Base-by-base conservation (phyloP, 1,140 invertebrate species). In the Drosophila tsacasi region DNA sequence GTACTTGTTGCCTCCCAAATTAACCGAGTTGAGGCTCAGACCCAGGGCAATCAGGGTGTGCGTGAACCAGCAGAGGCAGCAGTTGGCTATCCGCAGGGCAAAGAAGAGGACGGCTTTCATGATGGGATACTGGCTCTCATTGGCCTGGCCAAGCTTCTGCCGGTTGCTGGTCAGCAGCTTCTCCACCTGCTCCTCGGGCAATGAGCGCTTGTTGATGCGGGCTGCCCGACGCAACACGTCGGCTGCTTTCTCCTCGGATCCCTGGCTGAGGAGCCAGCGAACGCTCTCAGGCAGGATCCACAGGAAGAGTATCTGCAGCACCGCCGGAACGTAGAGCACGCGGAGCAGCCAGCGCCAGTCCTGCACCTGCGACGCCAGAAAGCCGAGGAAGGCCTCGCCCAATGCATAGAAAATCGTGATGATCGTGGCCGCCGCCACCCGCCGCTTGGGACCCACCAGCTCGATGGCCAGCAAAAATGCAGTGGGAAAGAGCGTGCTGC, bases 41-140 rank as follows among this genome's bases (percentile, higher is more conserved):
- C 97, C 97, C 91, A 97, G 97, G 82, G 97, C 97, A 7, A 97
- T 95, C 81, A 97, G 95, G 0, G 95, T 94, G 71, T 95, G 95
- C 0, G 95, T 95, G 4, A 95, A 93, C 96, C 95, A 97, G 92
- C 94, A 96, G 91, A 96, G 95, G 50, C 94, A 95, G 75, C 96
- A 95, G 27, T 94, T 94, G 5, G 95, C 81, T 61, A 96, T 93
- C 37, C 96, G 94, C 72, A 95, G 89, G 83, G 67, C 49, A n/a
- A 92, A 92, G 37, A 82, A 77, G 5, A 58, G 78, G 9, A 86
- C 71, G 0, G 85, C 79, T 21, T 63, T 67, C 78, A 42, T 68
- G 1, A 92, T 92, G 2, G 91, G 91, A 44, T 91, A 92, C 61
- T 79, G 78, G 40, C 79, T 91, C 71, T 92, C 91, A 10, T 91